These are phyloP conservation scores for Acronicta aceris DNA, from an alignment of 2,888 invertebrate species.

Conservation along the genomic window DNA sequence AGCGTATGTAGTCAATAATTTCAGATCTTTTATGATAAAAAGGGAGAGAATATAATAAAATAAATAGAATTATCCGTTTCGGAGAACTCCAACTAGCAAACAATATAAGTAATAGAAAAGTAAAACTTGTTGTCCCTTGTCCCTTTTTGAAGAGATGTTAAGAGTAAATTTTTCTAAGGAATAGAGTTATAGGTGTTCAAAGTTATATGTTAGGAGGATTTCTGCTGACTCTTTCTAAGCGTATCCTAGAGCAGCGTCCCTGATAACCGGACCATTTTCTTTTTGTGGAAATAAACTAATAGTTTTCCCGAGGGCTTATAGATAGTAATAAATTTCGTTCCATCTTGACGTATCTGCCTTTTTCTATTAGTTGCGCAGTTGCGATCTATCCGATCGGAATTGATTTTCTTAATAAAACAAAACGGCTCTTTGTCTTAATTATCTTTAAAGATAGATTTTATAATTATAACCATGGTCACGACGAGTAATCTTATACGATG, in stretches of 20 bases:
- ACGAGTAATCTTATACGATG: no score
- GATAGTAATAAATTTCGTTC: slow-evolving; percentile 77
- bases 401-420: slow-evolving; percentile 49
- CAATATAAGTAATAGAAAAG: no score
- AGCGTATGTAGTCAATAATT: no score
- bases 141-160: not conserved
- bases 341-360: slow-evolving; percentile 75
- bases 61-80: no score
- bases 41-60: no score
- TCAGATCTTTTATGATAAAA: no score
- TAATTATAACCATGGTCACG: slow-evolving; percentile 5
- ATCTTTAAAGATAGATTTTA: slow-evolving; percentile 24
- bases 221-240: slow-evolving; percentile 64
- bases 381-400: slow-evolving; percentile 50
- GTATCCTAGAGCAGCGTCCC: slow-evolving; percentile 56
- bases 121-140: not conserved
- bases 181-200: slow-evolving; percentile 36
- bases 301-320: slow-evolving; percentile 73
- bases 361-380: slow-evolving; percentile 72
- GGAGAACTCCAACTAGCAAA: no score
- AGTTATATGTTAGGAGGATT: slow-evolving; percentile 59
- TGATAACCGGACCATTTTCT: slow-evolving; percentile 74
- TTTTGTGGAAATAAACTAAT: slow-evolving; percentile 78
- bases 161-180: slow-evolving; percentile 8
- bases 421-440: slow-evolving; percentile 32